Conservation (phyloP, 1,140 invertebrate species). For the Medauroidea extradentata region DNA sequence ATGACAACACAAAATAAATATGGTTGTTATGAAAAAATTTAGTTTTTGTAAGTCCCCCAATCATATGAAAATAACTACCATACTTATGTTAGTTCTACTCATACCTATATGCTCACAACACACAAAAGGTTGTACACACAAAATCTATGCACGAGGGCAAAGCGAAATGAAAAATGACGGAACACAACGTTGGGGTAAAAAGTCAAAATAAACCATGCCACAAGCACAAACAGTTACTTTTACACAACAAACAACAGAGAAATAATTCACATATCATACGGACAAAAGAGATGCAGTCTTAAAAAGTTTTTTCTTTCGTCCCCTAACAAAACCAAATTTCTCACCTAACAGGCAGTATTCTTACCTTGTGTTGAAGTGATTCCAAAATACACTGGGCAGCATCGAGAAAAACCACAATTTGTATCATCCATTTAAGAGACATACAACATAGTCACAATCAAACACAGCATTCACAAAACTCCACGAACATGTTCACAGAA, state of each 20-base stretch:
- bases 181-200: slow-evolving; percentile 46
- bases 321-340: no score
- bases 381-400: slow-evolving; percentile 88
- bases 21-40: background rate
- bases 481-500: no score
- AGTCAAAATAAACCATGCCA: slow-evolving; percentile 53
- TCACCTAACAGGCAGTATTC: slow-evolving; percentile 39
- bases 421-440: no score
- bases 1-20: background rate
- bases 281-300: no score
- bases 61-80: background rate
- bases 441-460: no score
- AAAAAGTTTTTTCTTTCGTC: no score
- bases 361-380: slow-evolving; percentile 97
- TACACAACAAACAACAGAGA: no score
- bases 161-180: slow-evolving; percentile 41
- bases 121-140: background rate
- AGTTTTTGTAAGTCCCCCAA: no score
- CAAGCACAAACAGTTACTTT: slow-evolving; percentile 30
- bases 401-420: slow-evolving; percentile 35
- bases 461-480: no score
- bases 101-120: background rate
- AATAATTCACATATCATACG: no score
- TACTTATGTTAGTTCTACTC: background rate
- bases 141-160: background rate